Conservation (phyloP, 2,888 invertebrate species). For the Encarsia formosa region DNA sequence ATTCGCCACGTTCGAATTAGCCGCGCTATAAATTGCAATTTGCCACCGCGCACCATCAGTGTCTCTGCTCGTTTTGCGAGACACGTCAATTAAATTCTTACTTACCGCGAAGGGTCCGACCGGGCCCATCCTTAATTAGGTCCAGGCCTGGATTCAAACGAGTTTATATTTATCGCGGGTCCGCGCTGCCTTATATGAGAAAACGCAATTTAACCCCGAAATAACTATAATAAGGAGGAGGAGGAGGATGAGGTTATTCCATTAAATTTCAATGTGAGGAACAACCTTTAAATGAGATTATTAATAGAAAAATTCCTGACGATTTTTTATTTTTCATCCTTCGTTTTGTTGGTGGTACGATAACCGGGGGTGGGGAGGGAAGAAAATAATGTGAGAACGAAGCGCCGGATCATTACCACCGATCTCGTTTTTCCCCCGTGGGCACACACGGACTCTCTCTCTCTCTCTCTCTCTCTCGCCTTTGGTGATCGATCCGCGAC, state of each 20-base stretch:
- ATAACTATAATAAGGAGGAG: too few species aligned
- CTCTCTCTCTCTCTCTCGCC: constrained; percentile 28
- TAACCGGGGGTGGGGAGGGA: constrained; percentile 31
- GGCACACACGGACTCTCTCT: constrained; percentile 16
- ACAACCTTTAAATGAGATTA: too few species aligned
- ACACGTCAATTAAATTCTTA: constrained; percentile 30
- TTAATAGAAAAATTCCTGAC: constrained; percentile 7
- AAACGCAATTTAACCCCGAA: too few species aligned
- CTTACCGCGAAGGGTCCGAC: too few species aligned
- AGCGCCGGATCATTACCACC: constrained; percentile 41
- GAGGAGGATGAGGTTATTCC: too few species aligned
- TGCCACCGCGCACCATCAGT: constrained; percentile 28
- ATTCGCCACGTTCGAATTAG: constrained; percentile 26
- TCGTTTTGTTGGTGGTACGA: not conserved
- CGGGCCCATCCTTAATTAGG: too few species aligned
- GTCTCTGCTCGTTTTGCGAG: constrained; percentile 26
- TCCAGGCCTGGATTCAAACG: too few species aligned
- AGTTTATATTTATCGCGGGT: too few species aligned
- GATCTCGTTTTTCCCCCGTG: constrained; percentile 25
- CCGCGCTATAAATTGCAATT: constrained; percentile 29
- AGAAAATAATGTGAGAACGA: constrained; percentile 51
- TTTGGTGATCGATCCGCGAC: constrained; percentile 43
- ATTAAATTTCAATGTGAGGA: too few species aligned
- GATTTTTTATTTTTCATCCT: not conserved
- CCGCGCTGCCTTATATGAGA: too few species aligned